A percentile compares a stretch with the other conserved stretches of the same genome.
These are phyloP conservation scores for Rostratula benghalensis DNA, from an alignment of 2,113 vertebrate genomes.

Conservation along the genomic window DNA sequence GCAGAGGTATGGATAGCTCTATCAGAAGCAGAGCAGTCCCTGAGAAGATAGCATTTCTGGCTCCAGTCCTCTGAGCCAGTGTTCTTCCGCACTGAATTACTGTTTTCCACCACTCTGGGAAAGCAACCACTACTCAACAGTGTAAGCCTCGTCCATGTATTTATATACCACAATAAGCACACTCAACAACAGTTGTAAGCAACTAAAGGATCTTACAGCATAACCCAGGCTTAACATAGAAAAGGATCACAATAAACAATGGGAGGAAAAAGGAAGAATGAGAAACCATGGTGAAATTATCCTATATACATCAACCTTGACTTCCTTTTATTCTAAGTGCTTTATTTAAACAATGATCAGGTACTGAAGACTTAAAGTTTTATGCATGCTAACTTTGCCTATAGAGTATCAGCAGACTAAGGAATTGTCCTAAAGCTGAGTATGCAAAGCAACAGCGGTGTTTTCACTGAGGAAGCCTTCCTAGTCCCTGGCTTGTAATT, in stretches of 20 bases:
- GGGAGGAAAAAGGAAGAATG: constrained; percentile 47
- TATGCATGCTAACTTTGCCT: neutral
- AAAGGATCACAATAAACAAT: constrained; percentile 47
- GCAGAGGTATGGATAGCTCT: neutral
- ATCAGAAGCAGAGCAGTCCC: neutral
- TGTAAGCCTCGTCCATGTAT: neutral
- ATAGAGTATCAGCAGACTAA: neutral
- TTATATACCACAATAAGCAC: neutral
- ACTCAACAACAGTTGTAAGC: neutral
- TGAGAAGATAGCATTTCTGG: neutral
- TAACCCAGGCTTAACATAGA: neutral
- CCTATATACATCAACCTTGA: neutral
- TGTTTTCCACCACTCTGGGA: neutral
- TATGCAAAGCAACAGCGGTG: neutral
- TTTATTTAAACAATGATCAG: constrained; percentile 24
- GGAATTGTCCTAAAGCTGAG: neutral
- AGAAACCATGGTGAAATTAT: neutral
- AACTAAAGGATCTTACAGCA: neutral
- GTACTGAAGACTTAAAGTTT: neutral
- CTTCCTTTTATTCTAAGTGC: constrained; percentile 25
- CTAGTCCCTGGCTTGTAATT: neutral
- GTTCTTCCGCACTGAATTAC: neutral
- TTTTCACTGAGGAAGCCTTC: neutral
- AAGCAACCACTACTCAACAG: neutral
- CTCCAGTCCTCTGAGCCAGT: neutral